A percentile compares a stretch with the other conserved stretches of the same genome.
Evolutionary conservation across 2,888 invertebrate genomes (phyloP).

Genomic region (Beris chalybata): DNA sequence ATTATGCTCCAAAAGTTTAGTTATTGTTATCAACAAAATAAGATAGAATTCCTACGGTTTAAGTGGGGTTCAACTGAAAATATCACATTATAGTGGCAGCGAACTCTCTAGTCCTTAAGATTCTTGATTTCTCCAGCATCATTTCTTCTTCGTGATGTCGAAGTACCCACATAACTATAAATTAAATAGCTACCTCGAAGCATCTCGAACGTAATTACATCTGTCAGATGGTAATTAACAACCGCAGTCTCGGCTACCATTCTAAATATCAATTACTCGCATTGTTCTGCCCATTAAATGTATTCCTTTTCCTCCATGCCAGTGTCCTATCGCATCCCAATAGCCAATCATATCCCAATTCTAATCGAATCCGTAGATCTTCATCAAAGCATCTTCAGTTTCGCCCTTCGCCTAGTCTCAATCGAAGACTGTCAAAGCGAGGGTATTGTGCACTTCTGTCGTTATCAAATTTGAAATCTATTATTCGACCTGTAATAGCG

Average conservation of each 20-base stretch:
- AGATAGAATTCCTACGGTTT: too few relatives aligned
- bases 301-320: background rate
- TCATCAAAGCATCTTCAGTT: background rate
- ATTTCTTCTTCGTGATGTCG: too few relatives aligned
- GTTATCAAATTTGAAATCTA: constrained; percentile 32
- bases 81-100: too few relatives aligned
- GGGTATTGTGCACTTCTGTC: constrained; percentile 20
- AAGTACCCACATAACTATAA: too few relatives aligned
- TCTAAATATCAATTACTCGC: constrained; percentile 18
- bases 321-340: constrained; percentile 8
- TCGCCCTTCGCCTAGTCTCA: background rate
- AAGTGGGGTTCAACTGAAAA: too few relatives aligned
- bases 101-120: too few relatives aligned
- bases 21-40: too few relatives aligned
- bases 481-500: constrained; percentile 28
- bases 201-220: constrained; percentile 3
- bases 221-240: constrained; percentile 13
- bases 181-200: too few relatives aligned
- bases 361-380: constrained; percentile 17
- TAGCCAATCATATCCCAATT: background rate
- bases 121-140: too few relatives aligned
- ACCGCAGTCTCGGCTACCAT: background rate
- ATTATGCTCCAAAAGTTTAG: too few relatives aligned
- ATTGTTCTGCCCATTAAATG: constrained; percentile 22
- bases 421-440: constrained; percentile 19